Evolutionary conservation across 2,797 vertebrate genomes (phyloP).

Genomic region (Hybognathus amarus): DNA sequence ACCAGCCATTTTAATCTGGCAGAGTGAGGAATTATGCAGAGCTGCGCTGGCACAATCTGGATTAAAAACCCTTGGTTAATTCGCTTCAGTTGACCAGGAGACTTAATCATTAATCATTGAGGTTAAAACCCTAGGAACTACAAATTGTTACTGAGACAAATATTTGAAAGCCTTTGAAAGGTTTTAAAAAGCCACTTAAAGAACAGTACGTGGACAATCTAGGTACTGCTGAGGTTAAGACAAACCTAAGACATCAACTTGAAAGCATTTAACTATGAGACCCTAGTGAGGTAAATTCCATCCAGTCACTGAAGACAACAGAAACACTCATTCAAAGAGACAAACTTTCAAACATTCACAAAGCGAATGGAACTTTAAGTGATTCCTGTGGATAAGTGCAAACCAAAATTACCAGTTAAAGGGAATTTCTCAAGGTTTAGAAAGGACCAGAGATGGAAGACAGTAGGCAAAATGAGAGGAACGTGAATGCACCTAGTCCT

Average conservation of each 20-base stretch:
- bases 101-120: constrained; percentile 54
- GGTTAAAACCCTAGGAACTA: constrained; percentile 21
- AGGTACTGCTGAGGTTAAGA: background rate
- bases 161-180: background rate
- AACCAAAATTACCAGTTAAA: constrained; percentile 61
- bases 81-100: constrained; percentile 44
- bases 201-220: background rate
- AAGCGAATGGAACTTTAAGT: constrained; percentile 12
- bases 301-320: background rate
- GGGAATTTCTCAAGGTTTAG: constrained; percentile 65
- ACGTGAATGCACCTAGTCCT: constrained; percentile 52
- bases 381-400: background rate
- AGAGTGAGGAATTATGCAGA: constrained; percentile 50
- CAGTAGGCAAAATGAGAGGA: constrained; percentile 65
- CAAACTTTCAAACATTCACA: constrained; percentile 20
- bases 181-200: background rate
- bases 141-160: background rate
- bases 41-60: constrained; percentile 41
- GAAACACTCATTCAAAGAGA: constrained; percentile 17
- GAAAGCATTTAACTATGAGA: background rate
- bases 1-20: constrained; percentile 57
- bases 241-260: background rate
- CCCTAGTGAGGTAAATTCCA: background rate
- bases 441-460: constrained; percentile 67
- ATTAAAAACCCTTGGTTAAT: constrained; percentile 63